Evolutionary conservation across 2,113 vertebrate species (phyloP), one percentile per base, ranked within the genome.

Genomic region (Trachemys scripta): DNA sequence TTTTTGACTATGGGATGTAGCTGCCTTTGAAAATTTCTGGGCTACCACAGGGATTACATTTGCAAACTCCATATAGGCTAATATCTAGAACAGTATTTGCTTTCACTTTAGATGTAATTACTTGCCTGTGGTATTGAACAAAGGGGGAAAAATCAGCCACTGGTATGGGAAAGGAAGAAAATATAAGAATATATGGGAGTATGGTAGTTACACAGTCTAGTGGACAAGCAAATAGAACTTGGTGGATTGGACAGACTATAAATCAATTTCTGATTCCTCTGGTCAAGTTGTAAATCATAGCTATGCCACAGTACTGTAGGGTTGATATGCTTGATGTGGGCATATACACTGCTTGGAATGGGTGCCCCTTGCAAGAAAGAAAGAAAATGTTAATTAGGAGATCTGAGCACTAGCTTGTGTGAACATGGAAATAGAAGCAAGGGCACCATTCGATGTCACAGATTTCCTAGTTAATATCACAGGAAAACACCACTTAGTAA

Each of bases 241-340:
- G 65, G 94, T 97, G 83, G 49, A 72, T 91, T 96, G 93, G 82
- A 96, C 92, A 98, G 94, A 95, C 93, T 95, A 78, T 97, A 97
- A 97, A 98, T 97, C 89, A 93, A 57, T 96, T 96, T 97, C 93
- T 81, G 82, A 78, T 98, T 82, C 91, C 94, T 90, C 89, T 96
- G 94, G 87, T 96, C 91, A 97, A 97, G 94, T 89, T 97, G 92
- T 97, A 98, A 97, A 97, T 98, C 90, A 97, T 94, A 82, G 35
- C 85, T 94, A 51, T 76, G 56, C 62, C 94, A 80, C 76, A 14
- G 82, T 91, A 51, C 62, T 90, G 53, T 79, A 42, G 47, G 22
- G 51, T 83, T 84, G 51, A 69, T 81, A 5, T 82, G 12, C 76
- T 49, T 91, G 75, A 93, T 35, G 1, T 82, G 31, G 31, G 86